A percentile compares a stretch with the other conserved stretches of the same genome.
Conservation (phyloP, 2,113 vertebrate genomes). For the Vidua chalybeata region DNA sequence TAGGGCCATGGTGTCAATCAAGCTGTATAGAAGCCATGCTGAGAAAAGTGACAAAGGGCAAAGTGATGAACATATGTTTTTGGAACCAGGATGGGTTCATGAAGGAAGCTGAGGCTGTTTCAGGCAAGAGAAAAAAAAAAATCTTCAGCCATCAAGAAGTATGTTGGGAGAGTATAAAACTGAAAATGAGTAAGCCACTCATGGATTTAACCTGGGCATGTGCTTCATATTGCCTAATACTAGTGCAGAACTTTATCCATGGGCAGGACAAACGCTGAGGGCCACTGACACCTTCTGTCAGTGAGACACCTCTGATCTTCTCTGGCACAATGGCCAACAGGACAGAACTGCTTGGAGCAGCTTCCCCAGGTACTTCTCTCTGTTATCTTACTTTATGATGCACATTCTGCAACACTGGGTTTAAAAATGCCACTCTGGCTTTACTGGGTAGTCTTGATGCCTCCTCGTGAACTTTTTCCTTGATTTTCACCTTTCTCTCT, state of each 20-base stretch:
- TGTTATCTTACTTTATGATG: not conserved
- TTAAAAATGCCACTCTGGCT: not conserved
- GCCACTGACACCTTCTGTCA: not conserved
- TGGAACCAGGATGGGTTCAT: not conserved
- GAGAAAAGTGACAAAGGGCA: not conserved
- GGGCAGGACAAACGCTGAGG: not conserved
- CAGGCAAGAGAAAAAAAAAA: not conserved
- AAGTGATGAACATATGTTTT: not conserved
- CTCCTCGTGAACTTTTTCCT: not conserved
- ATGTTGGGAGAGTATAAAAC: not conserved
- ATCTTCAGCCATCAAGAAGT: not conserved
- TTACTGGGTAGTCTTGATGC: not conserved
- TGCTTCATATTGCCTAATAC: not conserved
- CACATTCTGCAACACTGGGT: not conserved
- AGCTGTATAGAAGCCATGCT: not conserved
- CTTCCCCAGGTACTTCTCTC: not conserved
- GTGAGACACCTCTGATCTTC: not conserved
- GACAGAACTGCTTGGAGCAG: not conserved
- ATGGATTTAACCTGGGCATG: not conserved
- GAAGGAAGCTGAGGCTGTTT: not conserved
- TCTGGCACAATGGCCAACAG: not conserved
- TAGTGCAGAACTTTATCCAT: not conserved
- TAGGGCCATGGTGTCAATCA: not conserved
- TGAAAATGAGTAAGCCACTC: not conserved
- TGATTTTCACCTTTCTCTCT: not conserved